Conservation (phyloP, 2,797 vertebrate genomes). For the Cossypha caffra region DNA sequence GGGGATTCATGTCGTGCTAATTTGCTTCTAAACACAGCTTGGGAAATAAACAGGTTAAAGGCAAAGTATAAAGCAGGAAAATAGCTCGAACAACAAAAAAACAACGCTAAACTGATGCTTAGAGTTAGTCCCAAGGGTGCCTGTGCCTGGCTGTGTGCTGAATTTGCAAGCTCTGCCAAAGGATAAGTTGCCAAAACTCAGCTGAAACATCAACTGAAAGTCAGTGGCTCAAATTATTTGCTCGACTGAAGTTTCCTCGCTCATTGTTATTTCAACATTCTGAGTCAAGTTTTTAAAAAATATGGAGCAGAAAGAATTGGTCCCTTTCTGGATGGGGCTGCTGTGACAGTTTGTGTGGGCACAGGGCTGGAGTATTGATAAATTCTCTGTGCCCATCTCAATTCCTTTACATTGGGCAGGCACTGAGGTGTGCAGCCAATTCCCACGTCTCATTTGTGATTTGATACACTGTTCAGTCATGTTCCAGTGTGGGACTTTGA, state of each 20-base stretch:
- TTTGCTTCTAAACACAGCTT: neutral
- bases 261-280: slow-evolving; percentile 15
- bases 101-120: neutral
- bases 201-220: neutral
- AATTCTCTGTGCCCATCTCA: neutral
- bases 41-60: neutral
- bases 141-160: neutral
- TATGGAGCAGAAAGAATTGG: neutral
- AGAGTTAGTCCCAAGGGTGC: neutral
- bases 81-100: neutral
- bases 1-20: neutral
- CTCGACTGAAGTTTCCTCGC: neutral
- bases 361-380: neutral
- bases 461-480: neutral
- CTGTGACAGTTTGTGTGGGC: accelerated
- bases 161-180: slow-evolving; percentile 1
- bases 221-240: neutral
- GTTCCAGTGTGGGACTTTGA: neutral
- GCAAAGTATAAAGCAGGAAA: neutral
- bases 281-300: neutral
- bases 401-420: neutral
- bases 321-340: neutral
- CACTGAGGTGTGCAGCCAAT: neutral
- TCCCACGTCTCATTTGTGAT: neutral
- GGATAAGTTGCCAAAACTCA: slow-evolving; percentile 6